A percentile compares a stretch with the other conserved stretches of the same genome.
Evolutionary conservation across 2,797 vertebrate genomes (phyloP).

Genomic region (Hemibagrus guttatus): DNA sequence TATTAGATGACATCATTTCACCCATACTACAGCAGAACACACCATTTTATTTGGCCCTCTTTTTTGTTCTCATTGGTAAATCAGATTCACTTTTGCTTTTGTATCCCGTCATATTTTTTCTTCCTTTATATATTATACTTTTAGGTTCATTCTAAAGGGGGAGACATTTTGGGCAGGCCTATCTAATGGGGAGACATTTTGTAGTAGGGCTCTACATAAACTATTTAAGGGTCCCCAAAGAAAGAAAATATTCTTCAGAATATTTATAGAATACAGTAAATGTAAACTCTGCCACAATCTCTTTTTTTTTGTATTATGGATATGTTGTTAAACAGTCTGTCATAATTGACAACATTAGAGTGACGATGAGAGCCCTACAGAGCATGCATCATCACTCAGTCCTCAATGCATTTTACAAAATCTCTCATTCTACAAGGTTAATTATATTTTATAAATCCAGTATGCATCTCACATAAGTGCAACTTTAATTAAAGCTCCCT

Average conservation of each 20-base stretch:
- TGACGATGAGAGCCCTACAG: not conserved
- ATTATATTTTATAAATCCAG: constrained; percentile 64
- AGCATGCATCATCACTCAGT: not conserved
- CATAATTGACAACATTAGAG: not conserved
- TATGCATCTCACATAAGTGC: constrained; percentile 37
- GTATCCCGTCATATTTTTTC: not conserved
- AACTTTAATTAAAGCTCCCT: constrained; percentile 52
- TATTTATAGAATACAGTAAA: not conserved
- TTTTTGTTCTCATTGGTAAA: not conserved
- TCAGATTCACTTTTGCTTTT: not conserved
- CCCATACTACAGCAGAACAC: not conserved
- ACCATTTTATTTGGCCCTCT: not conserved
- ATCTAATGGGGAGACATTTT: not conserved
- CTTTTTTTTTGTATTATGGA: not conserved
- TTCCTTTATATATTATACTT: not conserved
- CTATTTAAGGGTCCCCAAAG: not conserved
- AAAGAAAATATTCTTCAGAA: not conserved
- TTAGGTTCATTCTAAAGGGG: not conserved
- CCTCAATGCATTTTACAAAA: not conserved
- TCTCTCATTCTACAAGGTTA: constrained; percentile 54
- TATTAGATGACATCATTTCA: not conserved
- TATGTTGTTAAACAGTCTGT: too few relatives aligned
- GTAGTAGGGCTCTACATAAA: not conserved
- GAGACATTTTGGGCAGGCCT: not conserved
- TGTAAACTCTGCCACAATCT: not conserved